Percentiles rank a stretch among this genome's conserved stretches.
Conservation (phyloP, 2,797 vertebrate species). For the Alcedo atthis region DNA sequence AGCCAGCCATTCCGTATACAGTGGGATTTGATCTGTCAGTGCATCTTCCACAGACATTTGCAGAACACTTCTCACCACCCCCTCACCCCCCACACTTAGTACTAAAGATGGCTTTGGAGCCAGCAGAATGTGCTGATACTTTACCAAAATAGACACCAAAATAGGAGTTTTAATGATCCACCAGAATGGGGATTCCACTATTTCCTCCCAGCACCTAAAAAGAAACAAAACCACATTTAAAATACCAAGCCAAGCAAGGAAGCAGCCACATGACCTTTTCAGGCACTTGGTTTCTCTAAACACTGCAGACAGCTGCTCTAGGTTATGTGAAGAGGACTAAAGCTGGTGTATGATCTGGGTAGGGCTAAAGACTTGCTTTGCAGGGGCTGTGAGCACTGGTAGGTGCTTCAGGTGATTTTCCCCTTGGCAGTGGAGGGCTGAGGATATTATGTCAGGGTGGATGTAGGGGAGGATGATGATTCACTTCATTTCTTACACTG, state of each 20-base stretch:
- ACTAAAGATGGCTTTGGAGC: conserved; percentile 24
- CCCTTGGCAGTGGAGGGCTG: not conserved
- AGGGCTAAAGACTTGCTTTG: not conserved
- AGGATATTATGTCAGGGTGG: not conserved
- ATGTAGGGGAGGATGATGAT: not conserved
- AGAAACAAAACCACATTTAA: conserved; percentile 37
- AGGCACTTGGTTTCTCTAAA: not conserved
- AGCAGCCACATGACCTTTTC: not conserved
- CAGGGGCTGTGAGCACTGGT: not conserved
- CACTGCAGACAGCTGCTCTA: not conserved
- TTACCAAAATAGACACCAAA: conserved; percentile 93
- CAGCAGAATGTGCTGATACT: conserved; percentile 41
- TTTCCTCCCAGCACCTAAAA: conserved; percentile 93
- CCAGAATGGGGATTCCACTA: conserved; percentile 88
- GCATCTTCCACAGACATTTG: not conserved
- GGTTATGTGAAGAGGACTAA: not conserved
- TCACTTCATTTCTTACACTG: not conserved
- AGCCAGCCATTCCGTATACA: not conserved
- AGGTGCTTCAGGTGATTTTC: not conserved
- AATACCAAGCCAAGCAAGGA: not conserved
- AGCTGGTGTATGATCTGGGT: not conserved
- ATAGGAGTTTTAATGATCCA: conserved; percentile 97
- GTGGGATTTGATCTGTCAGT: not conserved
- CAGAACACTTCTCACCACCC: not conserved
- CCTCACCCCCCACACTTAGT: not conserved